Percentiles rank a stretch among this genome's conserved stretches.
phyloP scores from a whole-genome alignment of 2,113 vertebrate species.

The Cottus gobio region DNA sequence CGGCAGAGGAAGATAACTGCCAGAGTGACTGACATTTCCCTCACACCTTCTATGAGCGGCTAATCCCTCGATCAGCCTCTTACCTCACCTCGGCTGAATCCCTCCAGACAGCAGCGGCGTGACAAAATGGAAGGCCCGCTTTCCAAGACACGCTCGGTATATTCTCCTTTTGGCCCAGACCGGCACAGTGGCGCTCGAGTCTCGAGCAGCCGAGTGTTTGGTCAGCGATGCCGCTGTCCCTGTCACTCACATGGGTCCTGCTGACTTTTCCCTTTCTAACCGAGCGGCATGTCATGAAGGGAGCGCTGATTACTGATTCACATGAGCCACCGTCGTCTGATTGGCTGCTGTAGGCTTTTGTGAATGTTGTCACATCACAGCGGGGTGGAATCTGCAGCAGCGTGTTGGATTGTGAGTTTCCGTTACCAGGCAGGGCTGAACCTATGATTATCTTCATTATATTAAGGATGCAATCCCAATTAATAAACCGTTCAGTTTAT shows the following conservation, averaged over 20 bases:
- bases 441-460: not conserved
- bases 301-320: conserved; percentile 42
- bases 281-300: conserved; percentile 29
- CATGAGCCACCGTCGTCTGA: conserved; percentile 9
- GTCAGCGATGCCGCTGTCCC: conserved; percentile 28
- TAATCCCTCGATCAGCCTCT: conserved; percentile 73
- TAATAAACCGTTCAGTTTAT: not conserved
- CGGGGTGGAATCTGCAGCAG: not conserved
- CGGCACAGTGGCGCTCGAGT: not conserved
- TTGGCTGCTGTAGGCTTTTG: not conserved
- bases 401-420: not conserved
- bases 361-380: conserved; percentile 23
- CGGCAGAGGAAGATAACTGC: conserved; percentile 36
- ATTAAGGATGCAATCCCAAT: not conserved
- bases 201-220: conserved; percentile 29
- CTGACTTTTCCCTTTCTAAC: conserved; percentile 48
- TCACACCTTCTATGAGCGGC: conserved; percentile 49
- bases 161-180: conserved; percentile 20
- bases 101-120: not conserved
- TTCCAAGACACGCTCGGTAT: conserved; percentile 27
- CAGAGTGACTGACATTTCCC: conserved; percentile 44
- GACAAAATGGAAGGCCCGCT: conserved; percentile 65
- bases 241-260: conserved; percentile 37
- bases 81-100: conserved; percentile 58
- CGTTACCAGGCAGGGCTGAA: not conserved